Conservation (phyloP, 1,140 invertebrate species). For the Rhynchophorus ferrugineus region DNA sequence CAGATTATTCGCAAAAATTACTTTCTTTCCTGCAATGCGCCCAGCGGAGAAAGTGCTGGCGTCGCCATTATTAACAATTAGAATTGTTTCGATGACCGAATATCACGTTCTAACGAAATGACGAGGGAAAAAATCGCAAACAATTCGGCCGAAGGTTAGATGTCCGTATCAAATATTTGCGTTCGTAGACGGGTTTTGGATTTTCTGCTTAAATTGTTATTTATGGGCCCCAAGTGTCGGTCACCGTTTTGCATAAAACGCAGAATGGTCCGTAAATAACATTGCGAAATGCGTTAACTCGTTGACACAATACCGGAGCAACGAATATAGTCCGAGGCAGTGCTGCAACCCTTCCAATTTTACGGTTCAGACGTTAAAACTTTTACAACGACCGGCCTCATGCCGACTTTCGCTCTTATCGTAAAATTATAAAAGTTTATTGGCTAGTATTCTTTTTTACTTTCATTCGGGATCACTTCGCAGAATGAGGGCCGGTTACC, state of each 20-base stretch:
- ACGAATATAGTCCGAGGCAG: background rate
- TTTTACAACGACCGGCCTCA: background rate
- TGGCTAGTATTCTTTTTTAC: background rate
- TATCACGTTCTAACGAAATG: no score
- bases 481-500: background rate
- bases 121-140: no score
- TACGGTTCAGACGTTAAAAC: background rate
- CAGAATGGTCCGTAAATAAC: background rate
- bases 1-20: background rate
- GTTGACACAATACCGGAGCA: no score
- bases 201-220: background rate
- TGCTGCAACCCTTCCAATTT: slow-evolving; percentile 1
- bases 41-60: background rate
- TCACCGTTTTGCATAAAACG: background rate
- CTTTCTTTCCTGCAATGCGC: background rate
- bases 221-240: background rate
- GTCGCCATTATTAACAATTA: no score
- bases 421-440: background rate
- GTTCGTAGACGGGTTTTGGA: background rate
- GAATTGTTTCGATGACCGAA: no score
- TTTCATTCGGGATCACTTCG: background rate
- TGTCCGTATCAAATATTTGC: background rate
- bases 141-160: no score
- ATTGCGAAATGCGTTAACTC: background rate
- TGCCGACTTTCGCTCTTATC: background rate